Percentiles rank a stretch among this genome's conserved stretches.
These are phyloP conservation scores for Triplophysa dalaica DNA, from an alignment of 2,113 vertebrate genomes.

Conservation along the genomic window DNA sequence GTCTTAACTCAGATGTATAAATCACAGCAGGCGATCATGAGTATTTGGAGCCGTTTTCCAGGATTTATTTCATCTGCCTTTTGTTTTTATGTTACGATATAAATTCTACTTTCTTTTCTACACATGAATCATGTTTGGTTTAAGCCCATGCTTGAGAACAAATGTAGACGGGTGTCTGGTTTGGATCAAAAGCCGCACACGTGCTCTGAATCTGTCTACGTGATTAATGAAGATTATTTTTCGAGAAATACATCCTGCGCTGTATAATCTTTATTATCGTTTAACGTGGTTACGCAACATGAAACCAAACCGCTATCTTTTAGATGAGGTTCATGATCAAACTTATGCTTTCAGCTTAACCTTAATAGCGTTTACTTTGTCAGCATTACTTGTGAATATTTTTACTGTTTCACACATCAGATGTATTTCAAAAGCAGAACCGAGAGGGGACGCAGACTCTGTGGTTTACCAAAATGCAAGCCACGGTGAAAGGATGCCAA, in stretches of 20 bases:
- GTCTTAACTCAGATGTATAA: not conserved
- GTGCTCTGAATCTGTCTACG: not conserved
- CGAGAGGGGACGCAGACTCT: not conserved
- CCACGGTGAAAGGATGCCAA: not conserved
- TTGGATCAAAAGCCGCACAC: not conserved
- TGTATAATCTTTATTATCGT: no score
- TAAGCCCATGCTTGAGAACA: no score
- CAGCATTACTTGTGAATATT: not conserved
- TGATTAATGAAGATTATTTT: conserved; percentile 16
- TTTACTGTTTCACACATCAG: not conserved
- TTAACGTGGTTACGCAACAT: no score
- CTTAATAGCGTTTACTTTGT: not conserved
- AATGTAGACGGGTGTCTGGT: not conserved
- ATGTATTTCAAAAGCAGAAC: not conserved
- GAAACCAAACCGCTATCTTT: no score
- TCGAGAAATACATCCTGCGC: not conserved
- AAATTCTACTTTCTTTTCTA: no score
- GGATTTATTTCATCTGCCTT: no score
- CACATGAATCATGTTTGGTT: no score
- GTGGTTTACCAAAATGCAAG: not conserved
- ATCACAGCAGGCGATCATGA: not conserved
- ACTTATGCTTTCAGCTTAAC: not conserved
- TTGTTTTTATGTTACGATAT: no score
- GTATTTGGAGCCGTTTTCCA: no score
- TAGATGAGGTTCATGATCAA: not conserved